Evolutionary conservation across 2,797 vertebrate genomes (phyloP), one percentile per base, ranked within the genome.

Genomic region (Phalloptychus januarius): DNA sequence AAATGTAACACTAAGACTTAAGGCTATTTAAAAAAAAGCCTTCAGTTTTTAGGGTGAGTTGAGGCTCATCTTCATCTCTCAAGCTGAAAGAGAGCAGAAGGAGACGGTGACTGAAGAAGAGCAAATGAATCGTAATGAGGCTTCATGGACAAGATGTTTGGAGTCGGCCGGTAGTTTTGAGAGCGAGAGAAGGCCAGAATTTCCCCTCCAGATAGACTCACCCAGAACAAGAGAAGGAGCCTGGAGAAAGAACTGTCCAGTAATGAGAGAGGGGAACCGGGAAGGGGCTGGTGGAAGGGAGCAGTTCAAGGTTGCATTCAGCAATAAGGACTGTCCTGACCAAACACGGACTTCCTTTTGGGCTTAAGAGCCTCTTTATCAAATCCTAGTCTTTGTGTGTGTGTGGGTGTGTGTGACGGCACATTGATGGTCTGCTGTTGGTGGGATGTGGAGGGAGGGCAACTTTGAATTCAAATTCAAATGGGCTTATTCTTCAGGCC

Each of bases 301-400:
- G 79, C 44, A 80, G 89, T 92, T 94, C 92, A 94, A 93, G 91
- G 92, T 93, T 88, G 90, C 86, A 93, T 95, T 95, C 91, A 95
- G 90, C 78, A 80, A 63, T 84, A 76, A 84, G 85, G 86, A 92
- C 86, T 90, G 87, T 91, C 90, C 87, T 82, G 79, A 92, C 82
- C n/a, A 80, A 89, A 87, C 86, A 90, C 85, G 92, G 91, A 94
- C 93, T 94, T 95, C 92, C 93, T 94, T 25, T 85, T 50, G 91
- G 93, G 89, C 93, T 92, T 93, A 93, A 94, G 93, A 91, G 93
- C 90, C 92, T 94, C 93, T 94, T 93, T 94, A 93, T 94, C 91
- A 90, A 86, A 75, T 79, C 87, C 84, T 90, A 84, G 91, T 92
- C 79, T 77, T 11, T 83, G 69, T 65, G 74, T 38, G 56, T 61